phyloP scores from a whole-genome alignment of 2,797 vertebrate species.

The Halcyon smyrnensis region DNA sequence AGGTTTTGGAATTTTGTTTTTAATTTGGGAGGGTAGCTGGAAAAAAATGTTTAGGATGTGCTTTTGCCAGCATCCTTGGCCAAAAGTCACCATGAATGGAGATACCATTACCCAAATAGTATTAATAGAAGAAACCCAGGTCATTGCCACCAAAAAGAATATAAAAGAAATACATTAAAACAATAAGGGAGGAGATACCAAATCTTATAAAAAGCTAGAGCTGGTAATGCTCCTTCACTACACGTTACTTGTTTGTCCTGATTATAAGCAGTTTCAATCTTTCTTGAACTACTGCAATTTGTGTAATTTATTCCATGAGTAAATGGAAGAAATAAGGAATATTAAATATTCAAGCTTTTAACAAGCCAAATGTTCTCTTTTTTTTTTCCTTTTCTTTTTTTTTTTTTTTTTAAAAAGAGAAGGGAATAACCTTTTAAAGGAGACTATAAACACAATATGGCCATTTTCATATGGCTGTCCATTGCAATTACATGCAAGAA shows the following conservation, averaged over 20 bases:
- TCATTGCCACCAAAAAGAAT: not conserved
- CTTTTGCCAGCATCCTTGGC: not conserved
- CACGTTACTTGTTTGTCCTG: not conserved
- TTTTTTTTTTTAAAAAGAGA: too few relatives aligned
- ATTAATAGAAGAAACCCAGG: not conserved
- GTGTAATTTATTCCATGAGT: not conserved
- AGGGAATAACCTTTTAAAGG: not conserved
- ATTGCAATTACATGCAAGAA: not conserved
- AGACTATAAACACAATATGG: not conserved
- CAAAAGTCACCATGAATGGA: fast-evolving
- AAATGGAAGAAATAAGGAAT: not conserved
- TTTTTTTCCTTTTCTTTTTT: too few relatives aligned
- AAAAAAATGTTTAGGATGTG: not conserved
- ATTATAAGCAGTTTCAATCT: not conserved
- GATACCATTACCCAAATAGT: fast-evolving
- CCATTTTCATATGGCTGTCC: not conserved
- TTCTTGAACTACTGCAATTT: not conserved
- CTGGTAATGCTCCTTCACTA: not conserved
- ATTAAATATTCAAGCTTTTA: not conserved
- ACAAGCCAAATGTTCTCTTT: not conserved
- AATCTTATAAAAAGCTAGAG: not conserved
- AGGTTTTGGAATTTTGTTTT: not conserved
- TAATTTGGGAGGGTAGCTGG: not conserved
- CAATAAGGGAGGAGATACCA: not conserved
- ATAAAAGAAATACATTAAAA: not conserved